phyloP scores from a whole-genome alignment of 2,113 vertebrate species.

The Crypturellus undulatus region DNA sequence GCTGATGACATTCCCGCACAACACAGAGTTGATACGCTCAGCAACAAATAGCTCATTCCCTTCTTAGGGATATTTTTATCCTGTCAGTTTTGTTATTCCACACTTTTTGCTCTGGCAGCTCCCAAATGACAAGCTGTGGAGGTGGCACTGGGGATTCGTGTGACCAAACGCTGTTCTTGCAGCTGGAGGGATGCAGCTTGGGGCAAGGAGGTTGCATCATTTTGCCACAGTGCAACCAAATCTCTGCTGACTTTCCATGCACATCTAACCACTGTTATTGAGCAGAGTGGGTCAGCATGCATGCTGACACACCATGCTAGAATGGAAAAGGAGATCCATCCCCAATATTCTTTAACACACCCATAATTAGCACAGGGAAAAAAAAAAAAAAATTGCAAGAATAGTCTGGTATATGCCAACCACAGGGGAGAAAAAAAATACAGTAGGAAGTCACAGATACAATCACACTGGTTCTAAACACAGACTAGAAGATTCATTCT shows the following conservation, averaged over 20 bases:
- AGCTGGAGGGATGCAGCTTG: not conserved
- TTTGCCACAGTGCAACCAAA: not conserved
- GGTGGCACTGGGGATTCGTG: not conserved
- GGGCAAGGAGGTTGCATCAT: not conserved
- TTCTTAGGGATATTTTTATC: not conserved
- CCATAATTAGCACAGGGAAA: not conserved
- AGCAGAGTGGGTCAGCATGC: not conserved
- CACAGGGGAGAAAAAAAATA: not conserved
- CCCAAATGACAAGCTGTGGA: not conserved
- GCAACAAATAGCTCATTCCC: rapidly evolving
- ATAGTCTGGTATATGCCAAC: not conserved
- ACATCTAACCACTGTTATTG: not conserved
- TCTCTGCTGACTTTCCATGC: not conserved
- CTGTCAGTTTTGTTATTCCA: not conserved
- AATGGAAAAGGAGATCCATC: not conserved
- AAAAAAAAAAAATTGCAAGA: not conserved
- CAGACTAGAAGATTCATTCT: not conserved
- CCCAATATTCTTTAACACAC: not conserved
- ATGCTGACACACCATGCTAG: not conserved
- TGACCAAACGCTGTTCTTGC: not conserved
- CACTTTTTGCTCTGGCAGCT: not conserved
- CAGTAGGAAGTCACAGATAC: not conserved
- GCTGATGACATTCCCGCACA: rapidly evolving
- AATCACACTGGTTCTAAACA: not conserved
- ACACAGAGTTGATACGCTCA: not conserved